phyloP scores from a whole-genome alignment of 2,113 vertebrate species.

The Lanius collurio region DNA sequence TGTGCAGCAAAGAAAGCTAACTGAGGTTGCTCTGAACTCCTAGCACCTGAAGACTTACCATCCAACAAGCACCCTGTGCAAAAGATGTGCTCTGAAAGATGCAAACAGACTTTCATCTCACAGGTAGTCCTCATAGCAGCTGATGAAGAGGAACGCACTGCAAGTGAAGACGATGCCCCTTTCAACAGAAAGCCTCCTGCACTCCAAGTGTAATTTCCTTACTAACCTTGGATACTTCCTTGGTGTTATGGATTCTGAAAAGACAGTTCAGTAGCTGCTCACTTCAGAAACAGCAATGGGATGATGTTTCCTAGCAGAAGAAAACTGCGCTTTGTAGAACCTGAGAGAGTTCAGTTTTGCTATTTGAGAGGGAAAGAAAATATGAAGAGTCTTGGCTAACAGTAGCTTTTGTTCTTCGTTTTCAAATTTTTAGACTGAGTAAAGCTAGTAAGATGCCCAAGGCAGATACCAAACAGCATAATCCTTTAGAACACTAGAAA shows the following conservation, averaged over 20 bases:
- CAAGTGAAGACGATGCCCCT: not conserved
- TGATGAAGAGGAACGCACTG: not conserved
- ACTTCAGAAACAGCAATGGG: not conserved
- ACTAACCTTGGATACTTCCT: not conserved
- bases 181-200: not conserved
- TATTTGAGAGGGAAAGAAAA: not conserved
- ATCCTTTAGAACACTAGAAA: not conserved
- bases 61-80: not conserved
- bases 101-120: not conserved
- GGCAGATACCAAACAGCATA: not conserved
- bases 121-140: not conserved
- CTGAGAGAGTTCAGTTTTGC: not conserved
- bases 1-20: not conserved
- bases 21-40: not conserved
- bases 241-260: rapidly evolving
- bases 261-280: not conserved
- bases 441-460: not conserved
- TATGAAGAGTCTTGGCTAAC: not conserved
- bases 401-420: not conserved
- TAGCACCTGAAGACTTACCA: not conserved
- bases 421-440: not conserved
- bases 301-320: not conserved
- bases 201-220: not conserved
- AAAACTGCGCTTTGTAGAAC: not conserved
- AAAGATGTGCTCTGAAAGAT: not conserved